These are phyloP conservation scores for Lypha dubia DNA, from an alignment of 2,888 invertebrate species.

Conservation along the genomic window DNA sequence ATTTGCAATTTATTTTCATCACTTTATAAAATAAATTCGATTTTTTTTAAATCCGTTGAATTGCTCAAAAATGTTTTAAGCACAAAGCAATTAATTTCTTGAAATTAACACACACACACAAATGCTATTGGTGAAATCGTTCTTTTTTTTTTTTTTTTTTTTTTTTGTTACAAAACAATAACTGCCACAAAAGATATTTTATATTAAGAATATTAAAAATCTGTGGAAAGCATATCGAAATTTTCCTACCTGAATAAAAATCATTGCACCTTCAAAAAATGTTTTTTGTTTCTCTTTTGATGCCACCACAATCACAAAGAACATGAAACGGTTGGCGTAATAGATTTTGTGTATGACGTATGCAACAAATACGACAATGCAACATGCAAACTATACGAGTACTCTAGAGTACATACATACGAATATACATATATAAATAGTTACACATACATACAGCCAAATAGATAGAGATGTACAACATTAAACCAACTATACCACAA, in stretches of 20 bases:
- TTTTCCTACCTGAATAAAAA: conserved; percentile 9
- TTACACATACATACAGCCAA: conserved; percentile 2
- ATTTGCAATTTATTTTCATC: too few species aligned
- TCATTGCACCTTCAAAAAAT: neutral
- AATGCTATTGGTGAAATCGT: neutral
- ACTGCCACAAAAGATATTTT: neutral
- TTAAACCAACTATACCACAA: conserved; percentile 59
- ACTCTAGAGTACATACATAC: conserved; percentile 9
- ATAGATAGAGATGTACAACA: conserved; percentile 27
- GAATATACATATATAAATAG: neutral
- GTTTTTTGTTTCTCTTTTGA: neutral
- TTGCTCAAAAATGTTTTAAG: neutral
- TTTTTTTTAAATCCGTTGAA: neutral
- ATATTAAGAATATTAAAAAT: neutral
- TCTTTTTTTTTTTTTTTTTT: too few species aligned
- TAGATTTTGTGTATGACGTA: conserved; percentile 51
- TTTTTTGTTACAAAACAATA: neutral
- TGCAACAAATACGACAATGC: conserved; percentile 45
- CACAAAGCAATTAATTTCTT: neutral
- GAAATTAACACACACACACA: neutral
- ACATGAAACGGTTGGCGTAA: conserved; percentile 49
- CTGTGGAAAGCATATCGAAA: neutral
- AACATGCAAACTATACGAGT: conserved; percentile 42
- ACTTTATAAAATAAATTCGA: too few species aligned
- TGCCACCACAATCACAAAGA: conserved; percentile 31